Evolutionary conservation across 2,113 vertebrate species (phyloP), one percentile per base, ranked within the genome.

Genomic region (Scomber colias): DNA sequence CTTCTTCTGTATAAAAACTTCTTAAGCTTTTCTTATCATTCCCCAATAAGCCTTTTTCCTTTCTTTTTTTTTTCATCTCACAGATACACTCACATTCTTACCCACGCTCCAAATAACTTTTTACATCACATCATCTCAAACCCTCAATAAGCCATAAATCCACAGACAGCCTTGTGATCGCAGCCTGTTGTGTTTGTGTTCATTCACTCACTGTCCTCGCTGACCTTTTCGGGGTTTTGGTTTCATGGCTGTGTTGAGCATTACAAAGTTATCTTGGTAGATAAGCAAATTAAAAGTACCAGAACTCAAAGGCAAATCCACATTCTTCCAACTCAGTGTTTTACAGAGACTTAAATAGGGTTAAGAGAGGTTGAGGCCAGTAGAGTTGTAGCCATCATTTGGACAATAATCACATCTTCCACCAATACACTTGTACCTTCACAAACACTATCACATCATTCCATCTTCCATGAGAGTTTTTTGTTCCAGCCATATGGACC

Each of bases 171-270:
- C 70, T 72, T 74, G 76, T 72, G 70, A 81, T 87, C 70, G 68
- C 73, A 62, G 70, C 54, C 65, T 54, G 67, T 45, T 13, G 31
- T 49, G 71, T 82, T 71, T 85, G 84, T 84, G 82, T 83, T 81
- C 80, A 62, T 85, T 87, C 82, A 76, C 60, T 81, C 59, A 27
- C 55, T 48, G 84, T 87, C 77, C 72, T 87, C 54, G 0, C 75
- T 84, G 81, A 81, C 82, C 82, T 83, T 27, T 83, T 16, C 0
- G 75, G 75, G 63, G 21, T 21, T 87, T 87, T 82, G 50, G 75
- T 82, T 84, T 75, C 57, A 71, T n/a, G 75, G 63, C 71, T 68
- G 67, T 66, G 71, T 66, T 21, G 51, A 79, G 65, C 63, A 46
- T 61, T 48, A 69, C 72, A 79, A 84, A 80, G 72, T 84, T 86